These are phyloP conservation scores for Oscheius onirici DNA, from an alignment of 2,888 invertebrate species.

Conservation along the genomic window DNA sequence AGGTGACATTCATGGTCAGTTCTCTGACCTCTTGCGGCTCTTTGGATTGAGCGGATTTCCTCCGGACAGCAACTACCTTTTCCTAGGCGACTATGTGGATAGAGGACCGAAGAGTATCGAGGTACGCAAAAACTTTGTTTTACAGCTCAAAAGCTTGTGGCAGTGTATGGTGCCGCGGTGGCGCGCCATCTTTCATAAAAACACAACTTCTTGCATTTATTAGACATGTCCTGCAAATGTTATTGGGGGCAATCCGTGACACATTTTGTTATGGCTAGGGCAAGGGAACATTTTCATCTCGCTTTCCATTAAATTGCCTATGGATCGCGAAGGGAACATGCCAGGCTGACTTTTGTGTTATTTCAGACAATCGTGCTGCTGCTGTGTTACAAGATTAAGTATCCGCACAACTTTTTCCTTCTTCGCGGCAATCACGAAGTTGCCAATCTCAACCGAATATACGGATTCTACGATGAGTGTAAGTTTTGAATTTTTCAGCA, in stretches of 20 bases:
- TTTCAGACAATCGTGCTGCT: slow-evolving; percentile 68
- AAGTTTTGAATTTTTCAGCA: slow-evolving; percentile 37
- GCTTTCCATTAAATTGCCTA: slow-evolving; percentile 17
- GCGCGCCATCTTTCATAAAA: background rate
- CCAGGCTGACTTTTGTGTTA: background rate
- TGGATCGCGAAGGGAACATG: background rate
- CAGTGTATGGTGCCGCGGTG: slow-evolving; percentile 6
- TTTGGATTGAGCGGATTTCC: slow-evolving; percentile 60
- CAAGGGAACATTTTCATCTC: slow-evolving; percentile 5
- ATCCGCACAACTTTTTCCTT: slow-evolving; percentile 70
- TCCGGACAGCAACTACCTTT: slow-evolving; percentile 60
- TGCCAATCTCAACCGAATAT: slow-evolving; percentile 66
- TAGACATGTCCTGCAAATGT: background rate
- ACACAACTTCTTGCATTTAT: slow-evolving; percentile 1
- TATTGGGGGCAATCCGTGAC: background rate
- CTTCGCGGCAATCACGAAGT: slow-evolving; percentile 70
- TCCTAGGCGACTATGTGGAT: slow-evolving; percentile 63
- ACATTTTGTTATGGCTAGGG: background rate
- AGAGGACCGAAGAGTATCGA: slow-evolving; percentile 63
- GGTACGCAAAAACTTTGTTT: slow-evolving; percentile 36
- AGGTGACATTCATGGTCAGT: slow-evolving; percentile 70
- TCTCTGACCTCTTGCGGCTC: slow-evolving; percentile 56
- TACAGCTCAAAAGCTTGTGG: background rate
- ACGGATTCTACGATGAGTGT: slow-evolving; percentile 71
- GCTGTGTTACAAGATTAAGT: slow-evolving; percentile 70